Evolutionary conservation across 2,888 invertebrate species (phyloP).

Genomic region (Phyllotreta striolata): DNA sequence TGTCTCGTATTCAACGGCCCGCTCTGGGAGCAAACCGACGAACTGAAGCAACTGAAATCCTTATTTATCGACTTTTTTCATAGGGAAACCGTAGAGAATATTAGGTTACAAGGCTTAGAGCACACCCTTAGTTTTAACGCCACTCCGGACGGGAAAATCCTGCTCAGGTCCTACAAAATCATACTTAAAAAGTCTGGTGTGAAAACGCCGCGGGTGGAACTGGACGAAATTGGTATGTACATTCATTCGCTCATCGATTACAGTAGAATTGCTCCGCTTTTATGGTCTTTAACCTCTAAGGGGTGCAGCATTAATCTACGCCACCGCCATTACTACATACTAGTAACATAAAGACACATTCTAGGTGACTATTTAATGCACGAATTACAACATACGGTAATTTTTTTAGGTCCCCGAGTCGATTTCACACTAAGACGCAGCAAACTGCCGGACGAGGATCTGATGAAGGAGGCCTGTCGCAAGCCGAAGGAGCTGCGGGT

Average conservation of each 20-base stretch:
- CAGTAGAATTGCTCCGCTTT: neutral
- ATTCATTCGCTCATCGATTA: slow-evolving; percentile 21
- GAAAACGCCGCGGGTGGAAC: slow-evolving; percentile 87
- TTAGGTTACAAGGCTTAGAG: slow-evolving; percentile 92
- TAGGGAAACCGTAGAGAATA: slow-evolving; percentile 79
- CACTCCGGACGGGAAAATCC: slow-evolving; percentile 77
- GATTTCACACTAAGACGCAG: slow-evolving; percentile 87
- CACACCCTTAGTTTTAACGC: slow-evolving; percentile 92
- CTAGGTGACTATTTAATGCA: neutral
- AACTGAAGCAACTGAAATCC: slow-evolving; percentile 84
- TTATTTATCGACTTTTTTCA: slow-evolving; percentile 93
- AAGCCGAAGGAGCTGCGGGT: slow-evolving; percentile 81
- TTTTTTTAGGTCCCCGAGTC: slow-evolving; percentile 79
- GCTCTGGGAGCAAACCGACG: slow-evolving; percentile 83
- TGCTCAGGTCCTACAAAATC: slow-evolving; percentile 81
- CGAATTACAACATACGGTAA: neutral
- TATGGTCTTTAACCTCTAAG: neutral
- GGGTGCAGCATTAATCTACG: no score
- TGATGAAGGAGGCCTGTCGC: slow-evolving; percentile 83
- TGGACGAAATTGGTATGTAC: slow-evolving; percentile 82
- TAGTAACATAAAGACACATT: neutral
- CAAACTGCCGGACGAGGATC: slow-evolving; percentile 88
- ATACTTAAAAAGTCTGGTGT: slow-evolving; percentile 90
- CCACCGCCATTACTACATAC: neutral
- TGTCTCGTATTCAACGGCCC: slow-evolving; percentile 92